phyloP scores from a whole-genome alignment of 2,797 vertebrate species.

The Nasua narica region DNA sequence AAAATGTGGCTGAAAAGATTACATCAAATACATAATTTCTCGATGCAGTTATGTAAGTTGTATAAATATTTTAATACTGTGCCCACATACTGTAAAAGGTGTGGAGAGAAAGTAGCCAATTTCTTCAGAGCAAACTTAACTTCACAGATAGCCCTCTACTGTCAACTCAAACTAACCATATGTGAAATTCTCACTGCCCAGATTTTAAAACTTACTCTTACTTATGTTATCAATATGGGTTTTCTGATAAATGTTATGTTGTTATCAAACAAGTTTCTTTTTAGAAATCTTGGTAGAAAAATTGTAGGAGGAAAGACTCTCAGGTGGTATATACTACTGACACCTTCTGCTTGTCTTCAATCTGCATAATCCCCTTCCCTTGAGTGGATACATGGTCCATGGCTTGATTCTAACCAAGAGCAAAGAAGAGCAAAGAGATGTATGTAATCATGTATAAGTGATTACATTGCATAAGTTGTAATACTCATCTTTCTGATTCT shows the following conservation, averaged over 20 bases:
- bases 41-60: not conserved
- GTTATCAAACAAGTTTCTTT: not conserved
- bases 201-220: not conserved
- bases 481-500: not conserved
- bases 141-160: not conserved
- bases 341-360: not conserved
- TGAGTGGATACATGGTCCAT: rapidly evolving
- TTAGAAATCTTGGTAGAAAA: not conserved
- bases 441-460: not conserved
- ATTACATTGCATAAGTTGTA: not conserved
- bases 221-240: not conserved
- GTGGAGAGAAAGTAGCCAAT: not conserved
- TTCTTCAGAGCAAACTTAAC: not conserved
- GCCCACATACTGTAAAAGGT: not conserved
- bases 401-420: not conserved
- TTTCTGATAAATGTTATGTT: not conserved
- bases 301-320: not conserved
- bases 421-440: not conserved
- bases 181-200: not conserved
- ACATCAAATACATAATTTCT: slow-evolving; percentile 23
- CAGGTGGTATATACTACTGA: rapidly evolving
- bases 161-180: not conserved
- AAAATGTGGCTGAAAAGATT: slow-evolving; percentile 44
- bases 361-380: rapidly evolving
- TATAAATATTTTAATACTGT: slow-evolving; percentile 54